These are phyloP conservation scores for Trichopoda pennipes DNA, from an alignment of 2,888 invertebrate species.

Conservation along the genomic window DNA sequence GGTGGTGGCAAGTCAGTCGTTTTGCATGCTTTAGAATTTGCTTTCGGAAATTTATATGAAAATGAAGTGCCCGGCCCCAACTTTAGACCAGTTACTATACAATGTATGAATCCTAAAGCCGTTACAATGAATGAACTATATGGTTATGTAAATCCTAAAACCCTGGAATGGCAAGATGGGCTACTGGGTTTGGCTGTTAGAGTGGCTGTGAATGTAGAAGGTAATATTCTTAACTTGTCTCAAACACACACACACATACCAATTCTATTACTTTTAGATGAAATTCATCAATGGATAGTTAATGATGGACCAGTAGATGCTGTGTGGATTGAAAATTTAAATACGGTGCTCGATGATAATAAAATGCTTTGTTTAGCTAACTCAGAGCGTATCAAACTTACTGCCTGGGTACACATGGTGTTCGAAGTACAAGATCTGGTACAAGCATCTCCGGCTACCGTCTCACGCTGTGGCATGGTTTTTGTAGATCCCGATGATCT, in stretches of 20 bases:
- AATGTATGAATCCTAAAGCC: slow-evolving; percentile 93
- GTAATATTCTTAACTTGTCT: slow-evolving; percentile 65
- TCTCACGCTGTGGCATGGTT: slow-evolving; percentile 92
- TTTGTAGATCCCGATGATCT: slow-evolving; percentile 93
- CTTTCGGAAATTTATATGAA: slow-evolving; percentile 85
- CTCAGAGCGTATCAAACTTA: slow-evolving; percentile 93
- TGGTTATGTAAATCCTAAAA: slow-evolving; percentile 91
- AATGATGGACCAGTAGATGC: slow-evolving; percentile 96
- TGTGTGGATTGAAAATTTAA: slow-evolving; percentile 97
- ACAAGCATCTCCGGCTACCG: slow-evolving; percentile 95
- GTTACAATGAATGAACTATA: slow-evolving; percentile 93
- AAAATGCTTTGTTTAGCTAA: slow-evolving; percentile 96
- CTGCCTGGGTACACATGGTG: slow-evolving; percentile 93
- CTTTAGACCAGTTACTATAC: slow-evolving; percentile 88
- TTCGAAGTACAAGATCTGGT: slow-evolving; percentile 92
- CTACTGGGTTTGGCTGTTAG: slow-evolving; percentile 85
- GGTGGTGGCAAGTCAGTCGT: slow-evolving; percentile 92
- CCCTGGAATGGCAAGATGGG: slow-evolving; percentile 95
- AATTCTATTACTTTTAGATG: slow-evolving; percentile 73
- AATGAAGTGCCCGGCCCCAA: slow-evolving; percentile 84
- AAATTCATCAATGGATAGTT: slow-evolving; percentile 94
- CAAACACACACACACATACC: neutral
- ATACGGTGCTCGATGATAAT: slow-evolving; percentile 95
- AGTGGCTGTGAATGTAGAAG: slow-evolving; percentile 76
- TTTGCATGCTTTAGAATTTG: slow-evolving; percentile 87